Evolutionary conservation across 2,113 vertebrate genomes (phyloP).

Genomic region (Chamaetylas fuelleborni): DNA sequence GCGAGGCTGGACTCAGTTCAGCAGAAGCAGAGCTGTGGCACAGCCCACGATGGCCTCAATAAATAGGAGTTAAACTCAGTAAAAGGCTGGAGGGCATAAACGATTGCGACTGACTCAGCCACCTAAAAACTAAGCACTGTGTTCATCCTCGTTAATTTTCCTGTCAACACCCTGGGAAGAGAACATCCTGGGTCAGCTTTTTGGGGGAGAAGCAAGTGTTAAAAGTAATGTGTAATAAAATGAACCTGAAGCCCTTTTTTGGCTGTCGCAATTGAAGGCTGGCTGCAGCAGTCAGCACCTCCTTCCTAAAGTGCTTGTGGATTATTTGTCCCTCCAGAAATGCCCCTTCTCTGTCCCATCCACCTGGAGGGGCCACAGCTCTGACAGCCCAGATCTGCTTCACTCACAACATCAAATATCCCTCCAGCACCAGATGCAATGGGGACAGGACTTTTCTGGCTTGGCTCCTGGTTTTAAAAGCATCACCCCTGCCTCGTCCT

Average conservation of each 20-base stretch:
- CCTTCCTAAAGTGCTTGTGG: background rate
- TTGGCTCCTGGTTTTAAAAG: background rate
- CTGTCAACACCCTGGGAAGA: conserved; percentile 36
- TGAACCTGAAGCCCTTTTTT: background rate
- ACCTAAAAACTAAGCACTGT: background rate
- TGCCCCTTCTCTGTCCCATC: background rate
- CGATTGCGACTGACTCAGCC: conserved; percentile 12
- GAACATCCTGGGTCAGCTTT: background rate
- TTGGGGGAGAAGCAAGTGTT: background rate
- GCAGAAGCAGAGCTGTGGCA: background rate
- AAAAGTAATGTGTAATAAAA: background rate
- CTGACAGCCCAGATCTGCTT: background rate
- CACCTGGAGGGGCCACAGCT: background rate
- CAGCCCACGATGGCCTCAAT: background rate
- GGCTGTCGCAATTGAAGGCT: background rate
- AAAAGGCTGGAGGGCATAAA: conserved; percentile 11
- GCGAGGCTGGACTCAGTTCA: background rate
- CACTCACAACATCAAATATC: background rate
- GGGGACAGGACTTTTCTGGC: background rate
- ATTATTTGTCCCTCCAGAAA: background rate
- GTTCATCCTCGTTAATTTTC: conserved; percentile 35
- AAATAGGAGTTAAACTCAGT: conserved; percentile 11
- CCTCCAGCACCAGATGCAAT: background rate
- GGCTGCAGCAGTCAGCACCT: background rate
- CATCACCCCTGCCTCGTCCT: background rate